Evolutionary conservation across 2,113 vertebrate genomes (phyloP), one percentile per base, ranked within the genome.

Genomic region (Dipodomys ordii): DNA sequence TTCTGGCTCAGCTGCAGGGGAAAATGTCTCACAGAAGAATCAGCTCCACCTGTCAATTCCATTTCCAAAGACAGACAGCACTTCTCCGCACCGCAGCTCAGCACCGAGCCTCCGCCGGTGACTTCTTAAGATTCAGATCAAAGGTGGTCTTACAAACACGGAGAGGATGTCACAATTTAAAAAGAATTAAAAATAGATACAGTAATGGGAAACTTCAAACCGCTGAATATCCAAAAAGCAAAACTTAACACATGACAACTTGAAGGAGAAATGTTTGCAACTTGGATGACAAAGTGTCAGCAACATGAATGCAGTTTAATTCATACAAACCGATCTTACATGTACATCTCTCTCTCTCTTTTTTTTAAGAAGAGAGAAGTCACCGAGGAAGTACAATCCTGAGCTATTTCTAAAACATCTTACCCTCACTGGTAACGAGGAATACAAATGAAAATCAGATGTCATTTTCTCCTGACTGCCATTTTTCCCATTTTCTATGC

Each of bases 31-130:
- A 32, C 22, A 1, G 27, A 25, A 88, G 53, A 49, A 18, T 46
- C 83, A 87, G 32, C 87, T 76, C 71, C 23, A 12, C 71, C 71
- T 77, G 81, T 95, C 94, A 95, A 2, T 15, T 83, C 57, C 23
- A 3, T 3, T 91, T 81, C 72, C 67, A 16, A 9, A 92, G 91
- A 89, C 88, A 93, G 90, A 10, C 88, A 80, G 74, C 69, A 3
- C 46, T 53, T 92, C 76, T 82, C 53, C 25, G 49, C 9, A 2
- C 53, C 68, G 77, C 2, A 39, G 35, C 35, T 39, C 35, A 39
- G 35, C 35, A 4, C 72, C 44, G 89, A 87, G 72, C 62, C 68
- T 65, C 25, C 2, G 0, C 25, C 7, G 11, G 69, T n/a, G 30
- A 64, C 23, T 79, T 73, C 88, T 64, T 27, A 84, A 88, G 69